These are phyloP conservation scores for Caradrina clavipalpis DNA, from an alignment of 2,888 invertebrate genomes.

Conservation along the genomic window DNA sequence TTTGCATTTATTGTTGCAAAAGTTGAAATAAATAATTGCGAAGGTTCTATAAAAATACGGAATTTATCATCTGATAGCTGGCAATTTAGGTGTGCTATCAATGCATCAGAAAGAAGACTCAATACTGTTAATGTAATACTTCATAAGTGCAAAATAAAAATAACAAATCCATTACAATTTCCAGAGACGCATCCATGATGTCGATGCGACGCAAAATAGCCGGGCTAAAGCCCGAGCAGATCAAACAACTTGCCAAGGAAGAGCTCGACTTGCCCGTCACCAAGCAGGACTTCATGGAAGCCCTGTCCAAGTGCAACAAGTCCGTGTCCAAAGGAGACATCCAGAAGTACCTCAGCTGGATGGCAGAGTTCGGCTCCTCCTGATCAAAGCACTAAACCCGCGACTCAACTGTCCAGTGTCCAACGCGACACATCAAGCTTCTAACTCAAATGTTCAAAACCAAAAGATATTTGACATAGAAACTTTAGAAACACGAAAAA, in stretches of 20 bases:
- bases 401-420: constrained; percentile 42
- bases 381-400: constrained; percentile 88
- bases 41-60: no score
- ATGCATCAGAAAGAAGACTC: background rate
- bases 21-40: no score
- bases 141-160: background rate
- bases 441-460: constrained; percentile 51
- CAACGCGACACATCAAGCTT: constrained; percentile 36
- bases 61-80: no score
- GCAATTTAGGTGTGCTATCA: background rate
- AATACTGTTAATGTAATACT: background rate
- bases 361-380: constrained; percentile 98
- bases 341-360: constrained; percentile 99
- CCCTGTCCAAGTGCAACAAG: constrained; percentile 98
- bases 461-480: constrained; percentile 60
- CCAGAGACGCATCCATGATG: constrained; percentile 99
- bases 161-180: constrained; percentile 43
- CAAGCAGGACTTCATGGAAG: constrained; percentile 97
- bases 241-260: constrained; percentile 97
- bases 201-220: constrained; percentile 98
- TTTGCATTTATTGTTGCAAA: no score
- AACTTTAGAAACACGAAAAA: constrained; percentile 65
- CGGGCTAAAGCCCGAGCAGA: constrained; percentile 98
- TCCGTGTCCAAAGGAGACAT: constrained; percentile 98
- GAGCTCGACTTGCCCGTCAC: constrained; percentile 98